Percentiles rank a stretch among this genome's conserved stretches.
Evolutionary conservation across 2,113 vertebrate species (phyloP).

Genomic region (Probosciger aterrimus): DNA sequence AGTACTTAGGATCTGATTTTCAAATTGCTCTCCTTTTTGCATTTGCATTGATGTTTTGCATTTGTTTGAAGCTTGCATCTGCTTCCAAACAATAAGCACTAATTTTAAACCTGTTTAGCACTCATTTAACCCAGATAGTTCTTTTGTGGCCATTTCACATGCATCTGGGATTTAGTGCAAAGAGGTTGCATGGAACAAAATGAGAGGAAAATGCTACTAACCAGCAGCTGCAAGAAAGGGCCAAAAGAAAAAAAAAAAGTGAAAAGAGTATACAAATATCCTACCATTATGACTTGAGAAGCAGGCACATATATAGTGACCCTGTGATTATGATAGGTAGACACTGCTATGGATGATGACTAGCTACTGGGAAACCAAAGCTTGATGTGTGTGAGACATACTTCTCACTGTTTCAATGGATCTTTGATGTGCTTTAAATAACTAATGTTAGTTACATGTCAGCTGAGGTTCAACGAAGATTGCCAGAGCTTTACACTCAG

Average conservation of each 20-base stretch:
- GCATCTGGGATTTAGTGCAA: constrained; percentile 76
- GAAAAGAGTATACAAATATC: not conserved
- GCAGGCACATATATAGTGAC: not conserved
- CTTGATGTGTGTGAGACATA: not conserved
- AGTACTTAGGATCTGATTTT: constrained; percentile 63
- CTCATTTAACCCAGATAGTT: constrained; percentile 79
- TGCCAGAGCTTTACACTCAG: not conserved
- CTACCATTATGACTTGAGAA: not conserved
- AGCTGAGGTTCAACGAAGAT: not conserved
- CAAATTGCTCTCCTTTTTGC: constrained; percentile 67
- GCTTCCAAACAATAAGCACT: constrained; percentile 77
- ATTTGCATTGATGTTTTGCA: constrained; percentile 79
- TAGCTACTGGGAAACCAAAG: not conserved
- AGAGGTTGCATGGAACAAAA: constrained; percentile 72
- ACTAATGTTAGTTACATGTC: not conserved
- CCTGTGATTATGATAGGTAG: not conserved
- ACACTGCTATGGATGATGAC: not conserved
- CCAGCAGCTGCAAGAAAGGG: constrained; percentile 70
- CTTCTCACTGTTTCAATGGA: not conserved
- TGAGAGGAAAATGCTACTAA: constrained; percentile 58
- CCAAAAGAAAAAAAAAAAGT: not conserved
- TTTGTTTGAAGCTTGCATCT: constrained; percentile 80
- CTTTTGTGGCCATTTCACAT: constrained; percentile 76
- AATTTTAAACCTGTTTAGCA: constrained; percentile 82
- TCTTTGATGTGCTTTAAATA: not conserved